A percentile compares a stretch with the other conserved stretches of the same genome.
These are phyloP conservation scores for Drosophila watanabei DNA, from an alignment of 1,140 invertebrate genomes.

Conservation along the genomic window DNA sequence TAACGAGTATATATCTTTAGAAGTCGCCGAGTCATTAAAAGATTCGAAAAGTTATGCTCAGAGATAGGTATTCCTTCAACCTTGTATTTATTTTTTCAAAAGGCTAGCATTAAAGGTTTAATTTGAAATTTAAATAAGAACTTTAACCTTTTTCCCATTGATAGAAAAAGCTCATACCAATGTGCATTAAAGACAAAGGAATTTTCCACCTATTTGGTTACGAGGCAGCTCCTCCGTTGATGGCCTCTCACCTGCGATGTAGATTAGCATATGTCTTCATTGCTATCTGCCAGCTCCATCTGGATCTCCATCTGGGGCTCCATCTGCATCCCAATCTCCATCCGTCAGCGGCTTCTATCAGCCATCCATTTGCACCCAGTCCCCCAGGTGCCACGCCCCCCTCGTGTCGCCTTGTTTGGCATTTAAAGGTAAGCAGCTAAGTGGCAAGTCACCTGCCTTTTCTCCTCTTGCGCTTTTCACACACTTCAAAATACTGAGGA, in stretches of 20 bases:
- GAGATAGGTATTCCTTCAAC: no score
- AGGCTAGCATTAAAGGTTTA: background rate
- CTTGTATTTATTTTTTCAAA: no score
- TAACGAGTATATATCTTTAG: background rate
- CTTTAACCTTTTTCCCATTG: background rate
- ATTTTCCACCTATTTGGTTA: conserved; percentile 33
- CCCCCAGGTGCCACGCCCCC: conserved; percentile 30
- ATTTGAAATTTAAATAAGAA: background rate
- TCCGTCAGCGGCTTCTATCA: conserved; percentile 44
- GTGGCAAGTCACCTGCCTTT: conserved; percentile 45
- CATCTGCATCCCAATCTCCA: conserved; percentile 16
- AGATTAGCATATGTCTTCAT: conserved; percentile 54
- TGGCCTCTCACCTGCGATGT: conserved; percentile 21
- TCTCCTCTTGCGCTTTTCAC: conserved; percentile 4
- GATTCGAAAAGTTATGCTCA: background rate
- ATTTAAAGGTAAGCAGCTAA: conserved; percentile 59
- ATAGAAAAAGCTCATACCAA: conserved; percentile 17
- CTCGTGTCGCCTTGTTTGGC: conserved; percentile 45
- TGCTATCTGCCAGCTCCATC: conserved; percentile 24
- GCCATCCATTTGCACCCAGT: conserved; percentile 45
- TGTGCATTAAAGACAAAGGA: conserved; percentile 39
- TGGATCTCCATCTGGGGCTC: conserved; percentile 3
- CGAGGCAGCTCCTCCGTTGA: conserved; percentile 21
- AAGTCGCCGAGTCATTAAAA: conserved; percentile 21
- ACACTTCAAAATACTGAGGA: conserved; percentile 8